Evolutionary conservation across 2,888 invertebrate genomes (phyloP).

Genomic region (Sisyra nigra): DNA sequence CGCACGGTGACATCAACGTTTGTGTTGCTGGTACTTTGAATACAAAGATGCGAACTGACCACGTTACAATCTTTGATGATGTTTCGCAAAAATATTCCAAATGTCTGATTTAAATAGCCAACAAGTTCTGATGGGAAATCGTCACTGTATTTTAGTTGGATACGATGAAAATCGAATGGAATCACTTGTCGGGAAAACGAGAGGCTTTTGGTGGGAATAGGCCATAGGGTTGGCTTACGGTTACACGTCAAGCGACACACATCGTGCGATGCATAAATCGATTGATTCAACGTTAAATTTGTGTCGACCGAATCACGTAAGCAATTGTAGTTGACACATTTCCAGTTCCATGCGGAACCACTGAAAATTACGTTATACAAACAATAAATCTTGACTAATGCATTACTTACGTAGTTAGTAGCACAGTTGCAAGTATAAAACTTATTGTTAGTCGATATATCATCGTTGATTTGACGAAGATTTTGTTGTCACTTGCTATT

Average conservation of each 20-base stretch:
- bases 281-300: conserved; percentile 17
- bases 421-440: too few species aligned
- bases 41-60: conserved; percentile 20
- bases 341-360: too few species aligned
- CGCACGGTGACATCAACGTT: conserved; percentile 39
- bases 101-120: conserved; percentile 34
- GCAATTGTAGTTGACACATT: too few species aligned
- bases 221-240: conserved; percentile 52
- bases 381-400: too few species aligned
- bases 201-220: conserved; percentile 37
- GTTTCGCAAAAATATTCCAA: conserved; percentile 36
- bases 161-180: conserved; percentile 11
- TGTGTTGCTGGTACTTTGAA: conserved; percentile 20
- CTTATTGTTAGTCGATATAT: too few species aligned
- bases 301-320: too few species aligned
- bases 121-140: conserved; percentile 24
- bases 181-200: neutral
- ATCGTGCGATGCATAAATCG: conserved; percentile 29
- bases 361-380: too few species aligned
- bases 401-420: too few species aligned
- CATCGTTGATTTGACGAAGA: too few species aligned
- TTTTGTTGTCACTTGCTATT: too few species aligned
- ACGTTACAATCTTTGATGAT: conserved; percentile 40
- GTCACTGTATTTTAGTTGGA: conserved; percentile 36
- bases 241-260: conserved; percentile 53